Conservation (phyloP, 2,888 invertebrate species). For the Yponomeuta sedellus region DNA sequence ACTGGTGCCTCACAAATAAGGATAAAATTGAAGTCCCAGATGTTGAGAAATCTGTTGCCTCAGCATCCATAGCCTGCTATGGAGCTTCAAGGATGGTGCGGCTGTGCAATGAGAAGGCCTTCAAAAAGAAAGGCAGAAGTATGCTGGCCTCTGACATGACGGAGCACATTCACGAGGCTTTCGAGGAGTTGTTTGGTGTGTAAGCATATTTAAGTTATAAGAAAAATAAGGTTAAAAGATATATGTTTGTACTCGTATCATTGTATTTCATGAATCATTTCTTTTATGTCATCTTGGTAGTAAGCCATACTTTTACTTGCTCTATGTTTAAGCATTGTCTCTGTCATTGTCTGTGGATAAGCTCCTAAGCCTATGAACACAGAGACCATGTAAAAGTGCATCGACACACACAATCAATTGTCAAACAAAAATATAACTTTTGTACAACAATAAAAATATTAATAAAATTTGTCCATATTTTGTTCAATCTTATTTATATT, state of each 20-base stretch:
- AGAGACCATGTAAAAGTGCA: too few relatives aligned
- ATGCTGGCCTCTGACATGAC: constrained; percentile 94
- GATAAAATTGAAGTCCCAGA: constrained; percentile 33
- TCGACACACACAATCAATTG: too few relatives aligned
- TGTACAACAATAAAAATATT: constrained; percentile 14
- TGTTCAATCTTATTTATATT: too few relatives aligned
- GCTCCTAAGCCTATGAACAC: too few relatives aligned
- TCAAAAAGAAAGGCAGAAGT: constrained; percentile 85
- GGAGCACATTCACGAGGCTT: constrained; percentile 84
- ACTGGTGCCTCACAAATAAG: constrained; percentile 80
- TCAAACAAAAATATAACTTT: background rate
- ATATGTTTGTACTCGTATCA: background rate
- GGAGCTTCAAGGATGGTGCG: constrained; percentile 89
- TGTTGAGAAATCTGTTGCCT: constrained; percentile 57
- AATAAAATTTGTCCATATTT: too few relatives aligned
- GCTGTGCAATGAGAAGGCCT: constrained; percentile 88
- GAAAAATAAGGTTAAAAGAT: background rate
- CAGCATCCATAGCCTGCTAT: constrained; percentile 85
- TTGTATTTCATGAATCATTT: background rate
- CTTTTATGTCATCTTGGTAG: too few relatives aligned
- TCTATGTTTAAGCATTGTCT: too few relatives aligned
- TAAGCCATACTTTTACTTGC: too few relatives aligned
- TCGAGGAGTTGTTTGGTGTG: constrained; percentile 67
- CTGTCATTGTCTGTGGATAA: too few relatives aligned
- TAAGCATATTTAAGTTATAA: constrained; percentile 24